These are phyloP conservation scores for Nomada flava DNA, from an alignment of 2,888 invertebrate species.

Conservation along the genomic window DNA sequence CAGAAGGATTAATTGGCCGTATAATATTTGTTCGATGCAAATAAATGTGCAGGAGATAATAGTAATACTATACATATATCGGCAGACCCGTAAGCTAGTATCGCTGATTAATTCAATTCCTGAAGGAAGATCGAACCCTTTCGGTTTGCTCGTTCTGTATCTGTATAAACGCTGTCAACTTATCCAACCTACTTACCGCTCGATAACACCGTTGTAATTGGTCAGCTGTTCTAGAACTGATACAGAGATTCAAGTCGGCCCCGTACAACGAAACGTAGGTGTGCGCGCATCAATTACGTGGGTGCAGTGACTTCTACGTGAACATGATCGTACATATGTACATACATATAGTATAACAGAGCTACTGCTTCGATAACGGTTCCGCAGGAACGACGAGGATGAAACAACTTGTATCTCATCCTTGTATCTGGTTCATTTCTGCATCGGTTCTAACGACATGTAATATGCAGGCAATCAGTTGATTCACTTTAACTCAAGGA, in stretches of 20 bases:
- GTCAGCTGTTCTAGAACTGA: conserved; percentile 47
- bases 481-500: conserved; percentile 52
- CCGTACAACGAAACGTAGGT: not conserved
- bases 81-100: no score
- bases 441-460: not conserved
- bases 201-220: conserved; percentile 36
- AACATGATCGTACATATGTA: not conserved
- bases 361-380: not conserved
- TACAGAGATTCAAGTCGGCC: conserved; percentile 35
- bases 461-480: conserved; percentile 30
- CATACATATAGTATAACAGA: not conserved
- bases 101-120: not conserved
- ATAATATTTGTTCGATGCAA: no score
- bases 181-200: not conserved
- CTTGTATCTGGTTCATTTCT: not conserved
- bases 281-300: conserved; percentile 50
- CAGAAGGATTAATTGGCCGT: no score
- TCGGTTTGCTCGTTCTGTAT: not conserved
- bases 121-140: no score
- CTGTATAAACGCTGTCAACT: not conserved
- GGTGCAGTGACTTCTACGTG: conserved; percentile 40
- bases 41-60: no score
- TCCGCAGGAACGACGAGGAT: conserved; percentile 14
- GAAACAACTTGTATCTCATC: conserved; percentile 3
- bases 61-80: no score